Conservation (phyloP, 2,113 vertebrate genomes). For the Tachysurus fulvidraco region DNA sequence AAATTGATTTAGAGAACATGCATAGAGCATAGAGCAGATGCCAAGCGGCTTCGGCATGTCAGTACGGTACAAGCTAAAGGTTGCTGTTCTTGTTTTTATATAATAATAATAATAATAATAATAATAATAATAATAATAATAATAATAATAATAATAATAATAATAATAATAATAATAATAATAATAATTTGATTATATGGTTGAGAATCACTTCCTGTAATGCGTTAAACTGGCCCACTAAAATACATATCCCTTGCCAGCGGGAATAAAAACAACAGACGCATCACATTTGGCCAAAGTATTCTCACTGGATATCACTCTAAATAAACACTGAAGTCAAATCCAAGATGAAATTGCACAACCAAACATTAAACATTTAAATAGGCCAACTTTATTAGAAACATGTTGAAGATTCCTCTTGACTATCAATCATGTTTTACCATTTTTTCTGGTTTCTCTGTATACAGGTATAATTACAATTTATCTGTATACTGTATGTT, state of each 20-base stretch:
- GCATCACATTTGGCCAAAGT: background rate
- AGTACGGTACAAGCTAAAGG: background rate
- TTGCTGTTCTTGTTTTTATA: background rate
- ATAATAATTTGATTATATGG: background rate
- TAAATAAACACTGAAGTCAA: background rate
- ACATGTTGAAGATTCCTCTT: background rate
- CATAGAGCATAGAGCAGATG: background rate
- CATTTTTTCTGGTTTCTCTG: slow-evolving; percentile 5
- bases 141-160: background rate
- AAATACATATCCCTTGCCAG: background rate
- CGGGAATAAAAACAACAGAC: background rate
- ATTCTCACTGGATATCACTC: background rate
- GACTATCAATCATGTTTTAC: background rate
- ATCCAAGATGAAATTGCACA: background rate
- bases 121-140: too few species aligned
- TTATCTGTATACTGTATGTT: background rate
- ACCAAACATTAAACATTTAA: background rate
- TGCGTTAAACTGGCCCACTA: background rate
- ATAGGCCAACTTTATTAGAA: background rate
- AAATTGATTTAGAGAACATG: background rate
- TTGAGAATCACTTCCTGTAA: background rate
- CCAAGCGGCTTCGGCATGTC: background rate
- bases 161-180: too few species aligned
- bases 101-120: background rate
- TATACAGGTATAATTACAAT: background rate